A percentile compares a stretch with the other conserved stretches of the same genome.
Conservation (phyloP, 92 coral and sea anemone species). For the Siderastrea siderea region DNA sequence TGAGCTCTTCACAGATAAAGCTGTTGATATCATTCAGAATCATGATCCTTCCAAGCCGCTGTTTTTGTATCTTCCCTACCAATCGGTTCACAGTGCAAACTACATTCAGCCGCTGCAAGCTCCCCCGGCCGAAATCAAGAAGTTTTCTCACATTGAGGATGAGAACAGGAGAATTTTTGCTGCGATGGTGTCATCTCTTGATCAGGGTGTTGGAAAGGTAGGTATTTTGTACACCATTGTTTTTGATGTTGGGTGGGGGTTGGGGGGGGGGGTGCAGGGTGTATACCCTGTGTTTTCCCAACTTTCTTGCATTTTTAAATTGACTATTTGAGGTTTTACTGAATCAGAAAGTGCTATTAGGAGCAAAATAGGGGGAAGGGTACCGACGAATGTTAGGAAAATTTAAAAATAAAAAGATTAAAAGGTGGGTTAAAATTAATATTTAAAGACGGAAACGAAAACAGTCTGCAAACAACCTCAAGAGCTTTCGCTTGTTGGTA, state of each 20-base stretch:
- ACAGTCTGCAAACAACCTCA: too few species aligned
- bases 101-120: constrained; percentile 80
- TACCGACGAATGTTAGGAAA: too few species aligned
- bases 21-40: constrained; percentile 65
- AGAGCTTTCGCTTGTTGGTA: too few species aligned
- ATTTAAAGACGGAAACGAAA: too few species aligned
- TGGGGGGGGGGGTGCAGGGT: too few species aligned
- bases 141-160: constrained; percentile 70
- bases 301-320: too few species aligned
- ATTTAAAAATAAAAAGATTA: background rate
- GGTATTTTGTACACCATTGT: background rate
- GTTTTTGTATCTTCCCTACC: constrained; percentile 80
- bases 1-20: constrained; percentile 70
- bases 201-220: constrained; percentile 78
- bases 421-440: too few species aligned
- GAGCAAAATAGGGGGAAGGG: too few species aligned
- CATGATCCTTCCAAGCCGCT: constrained; percentile 71
- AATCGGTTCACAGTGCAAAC: constrained; percentile 86
- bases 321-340: too few species aligned
- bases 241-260: background rate
- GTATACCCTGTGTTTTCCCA: too few species aligned
- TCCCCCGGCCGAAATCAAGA: constrained; percentile 68
- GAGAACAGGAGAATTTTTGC: constrained; percentile 81
- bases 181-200: constrained; percentile 84
- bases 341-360: too few species aligned